A percentile compares a stretch with the other conserved stretches of the same genome.
phyloP scores from a whole-genome alignment of 2,113 vertebrate genomes.

The Pygoscelis adeliae region DNA sequence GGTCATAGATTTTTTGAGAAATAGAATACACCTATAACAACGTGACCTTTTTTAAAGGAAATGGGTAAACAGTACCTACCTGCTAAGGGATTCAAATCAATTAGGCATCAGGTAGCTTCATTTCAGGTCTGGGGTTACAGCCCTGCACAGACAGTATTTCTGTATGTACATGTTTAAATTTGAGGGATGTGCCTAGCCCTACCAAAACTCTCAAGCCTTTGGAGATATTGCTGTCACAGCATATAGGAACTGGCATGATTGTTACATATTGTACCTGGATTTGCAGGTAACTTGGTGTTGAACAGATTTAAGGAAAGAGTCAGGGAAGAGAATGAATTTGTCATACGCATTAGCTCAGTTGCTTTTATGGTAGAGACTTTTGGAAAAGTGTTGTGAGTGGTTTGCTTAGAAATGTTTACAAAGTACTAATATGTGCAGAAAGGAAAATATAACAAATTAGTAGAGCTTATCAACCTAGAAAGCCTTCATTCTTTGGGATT shows the following conservation, averaged over 20 bases:
- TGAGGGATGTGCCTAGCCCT: neutral
- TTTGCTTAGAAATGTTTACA: neutral
- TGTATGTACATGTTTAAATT: neutral
- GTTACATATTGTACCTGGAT: neutral
- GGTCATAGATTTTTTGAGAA: neutral
- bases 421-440: neutral
- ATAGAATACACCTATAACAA: neutral
- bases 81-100: neutral
- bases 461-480: neutral
- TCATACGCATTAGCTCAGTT: neutral
- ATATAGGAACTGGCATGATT: neutral
- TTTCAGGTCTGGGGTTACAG: neutral
- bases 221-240: neutral
- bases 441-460: neutral
- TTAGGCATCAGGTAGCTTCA: neutral
- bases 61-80: neutral
- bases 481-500: neutral
- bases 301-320: neutral
- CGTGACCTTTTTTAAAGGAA: neutral
- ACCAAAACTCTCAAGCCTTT: neutral
- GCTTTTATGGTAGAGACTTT: neutral
- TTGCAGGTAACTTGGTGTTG: neutral
- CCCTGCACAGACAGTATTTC: neutral
- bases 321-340: neutral
- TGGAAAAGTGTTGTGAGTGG: neutral